Percentiles rank a stretch among this genome's conserved stretches.
Conservation (phyloP, 2,797 vertebrate genomes). For the Hyperoplus immaculatus region DNA sequence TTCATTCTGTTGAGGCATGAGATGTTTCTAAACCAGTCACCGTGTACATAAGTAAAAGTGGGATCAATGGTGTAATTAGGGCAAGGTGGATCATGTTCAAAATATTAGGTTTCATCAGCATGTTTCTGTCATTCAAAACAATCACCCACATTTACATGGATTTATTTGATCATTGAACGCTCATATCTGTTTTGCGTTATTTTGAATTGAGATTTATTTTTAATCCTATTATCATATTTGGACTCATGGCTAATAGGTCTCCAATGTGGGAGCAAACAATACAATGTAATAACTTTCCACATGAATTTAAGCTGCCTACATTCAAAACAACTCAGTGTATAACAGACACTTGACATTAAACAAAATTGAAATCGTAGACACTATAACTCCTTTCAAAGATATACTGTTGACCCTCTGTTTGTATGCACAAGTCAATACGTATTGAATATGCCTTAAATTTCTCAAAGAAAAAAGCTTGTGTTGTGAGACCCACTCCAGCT, state of each 20-base stretch:
- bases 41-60: conserved; percentile 18
- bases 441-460: conserved; percentile 64
- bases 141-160: background rate
- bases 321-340: conserved; percentile 9
- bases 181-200: background rate
- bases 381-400: conserved; percentile 26
- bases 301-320: conserved; percentile 4
- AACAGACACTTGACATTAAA: background rate
- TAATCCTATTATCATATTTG: too few species aligned
- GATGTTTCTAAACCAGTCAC: conserved; percentile 32
- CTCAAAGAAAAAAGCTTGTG: conserved; percentile 31
- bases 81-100: conserved; percentile 45
- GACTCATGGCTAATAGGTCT: background rate
- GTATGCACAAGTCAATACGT: conserved; percentile 25
- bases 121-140: background rate
- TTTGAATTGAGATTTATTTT: background rate
- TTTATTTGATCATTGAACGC: background rate
- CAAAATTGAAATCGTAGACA: conserved; percentile 8
- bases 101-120: conserved; percentile 28
- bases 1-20: conserved; percentile 72
- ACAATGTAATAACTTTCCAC: background rate
- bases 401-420: conserved; percentile 19
- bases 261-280: background rate
- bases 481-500: conserved; percentile 20
- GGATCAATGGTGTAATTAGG: conserved; percentile 41